Conservation (phyloP, 1,140 invertebrate genomes). For the Drosophila subpulchrella region DNA sequence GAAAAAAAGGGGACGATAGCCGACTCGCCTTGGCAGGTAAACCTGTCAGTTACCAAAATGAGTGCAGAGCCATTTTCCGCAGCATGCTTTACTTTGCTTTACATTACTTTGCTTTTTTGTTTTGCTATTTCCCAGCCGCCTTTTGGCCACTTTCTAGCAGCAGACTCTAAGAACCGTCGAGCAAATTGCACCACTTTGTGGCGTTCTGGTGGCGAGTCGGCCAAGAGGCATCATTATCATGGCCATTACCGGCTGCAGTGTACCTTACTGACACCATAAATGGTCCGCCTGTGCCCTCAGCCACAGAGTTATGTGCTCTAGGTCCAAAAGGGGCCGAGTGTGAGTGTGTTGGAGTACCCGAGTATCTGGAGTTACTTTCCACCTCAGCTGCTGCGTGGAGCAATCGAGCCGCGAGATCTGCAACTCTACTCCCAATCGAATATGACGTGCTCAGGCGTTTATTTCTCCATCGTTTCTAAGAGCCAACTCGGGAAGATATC, state of each 20-base stretch:
- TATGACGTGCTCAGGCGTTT: constrained; percentile 38
- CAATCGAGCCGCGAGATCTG: constrained; percentile 29
- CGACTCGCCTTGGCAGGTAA: constrained; percentile 13
- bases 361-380: constrained; percentile 44
- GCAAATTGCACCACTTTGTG: constrained; percentile 75
- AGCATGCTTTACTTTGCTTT: constrained; percentile 66
- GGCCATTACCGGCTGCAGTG: constrained; percentile 76
- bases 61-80: constrained; percentile 75
- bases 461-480: constrained; percentile 25
- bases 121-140: constrained; percentile 48
- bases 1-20: constrained; percentile 56
- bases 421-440: constrained; percentile 45
- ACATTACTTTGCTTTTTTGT: constrained; percentile 21
- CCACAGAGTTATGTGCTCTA: constrained; percentile 5
- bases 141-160: constrained; percentile 77
- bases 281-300: constrained; percentile 25
- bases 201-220: constrained; percentile 60
- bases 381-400: constrained; percentile 9
- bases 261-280: constrained; percentile 82
- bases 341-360: neutral
- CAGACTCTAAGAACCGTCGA: constrained; percentile 45
- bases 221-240: constrained; percentile 69
- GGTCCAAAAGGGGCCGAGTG: constrained; percentile 10
- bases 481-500: constrained; percentile 17
- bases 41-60: constrained; percentile 77